Base-by-base conservation (phyloP, 2,888 invertebrate species). In the Caenorhabditis parvicauda region DNA sequence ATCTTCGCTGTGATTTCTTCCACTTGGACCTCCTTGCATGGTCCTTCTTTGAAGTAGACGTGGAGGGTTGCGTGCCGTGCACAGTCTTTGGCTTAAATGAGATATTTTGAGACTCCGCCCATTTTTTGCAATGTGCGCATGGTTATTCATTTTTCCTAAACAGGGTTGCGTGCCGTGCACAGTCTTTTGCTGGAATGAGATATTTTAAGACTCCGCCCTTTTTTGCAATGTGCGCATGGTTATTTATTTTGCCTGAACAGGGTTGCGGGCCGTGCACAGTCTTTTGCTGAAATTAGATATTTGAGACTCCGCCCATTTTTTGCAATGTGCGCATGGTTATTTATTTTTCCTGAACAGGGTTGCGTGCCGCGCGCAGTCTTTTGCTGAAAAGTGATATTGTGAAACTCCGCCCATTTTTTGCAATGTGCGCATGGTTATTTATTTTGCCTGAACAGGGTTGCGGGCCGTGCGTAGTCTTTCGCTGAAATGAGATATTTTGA, bases 11-110 rank as follows among this genome's bases (percentile, higher is more conserved):
- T 59, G 46, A 74, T 72, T 32, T 72, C 70, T 37, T 71, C 69
- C 14, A 79, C 62, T 5, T 48, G 51, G 2, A 79, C 69, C 53
- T 79, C 79, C 12, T 54, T 48, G 24, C 72, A 64, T 3, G 78
- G 78, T 35, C 79, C 79, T 42, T 79, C 77, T 49, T 78, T 77
- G 64, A 72, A 79, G 66, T 79, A 79, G 28, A 79, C 56, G 32
- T 69, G 70, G 32, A 77, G 60, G 52, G 71, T 68, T 46, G 76
- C 76, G 51, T 75, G 70, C 35, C 67, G 61, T 41, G 53, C 56
- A 19, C 56, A 54, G 44, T 55, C 62, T 21, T 59, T 53, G 29
- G 65, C 65, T n/a, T 63, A 42, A 56, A 43, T n/a, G 12, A 28
- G 32, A 29, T 48, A 25, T 35, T 41, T 41, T 9, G 41, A n/a